phyloP scores from a whole-genome alignment of 2,888 invertebrate genomes.

The Sinopyrophorus schimmeli region DNA sequence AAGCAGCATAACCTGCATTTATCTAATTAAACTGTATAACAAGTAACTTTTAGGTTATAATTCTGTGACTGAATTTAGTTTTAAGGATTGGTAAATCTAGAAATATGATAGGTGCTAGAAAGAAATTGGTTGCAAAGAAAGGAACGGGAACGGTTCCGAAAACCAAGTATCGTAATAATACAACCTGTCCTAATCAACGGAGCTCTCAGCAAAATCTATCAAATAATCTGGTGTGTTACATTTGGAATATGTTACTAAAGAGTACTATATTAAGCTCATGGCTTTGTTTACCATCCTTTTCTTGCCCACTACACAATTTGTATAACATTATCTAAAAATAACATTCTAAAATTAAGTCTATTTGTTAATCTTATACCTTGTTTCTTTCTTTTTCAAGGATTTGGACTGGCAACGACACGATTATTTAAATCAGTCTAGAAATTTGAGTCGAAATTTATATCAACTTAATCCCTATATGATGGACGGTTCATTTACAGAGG shows the following conservation, averaged over 20 bases:
- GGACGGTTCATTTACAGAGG: constrained; percentile 39
- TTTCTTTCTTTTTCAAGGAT: constrained; percentile 38
- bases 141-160: constrained; percentile 71
- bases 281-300: neutral
- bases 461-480: constrained; percentile 39
- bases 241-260: constrained; percentile 14
- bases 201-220: constrained; percentile 41
- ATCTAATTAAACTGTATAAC: too few species aligned
- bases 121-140: constrained; percentile 48
- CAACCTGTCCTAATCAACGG: constrained; percentile 29
- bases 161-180: constrained; percentile 63
- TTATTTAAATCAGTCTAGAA: constrained; percentile 36
- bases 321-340: constrained; percentile 35
- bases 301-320: too few species aligned
- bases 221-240: constrained; percentile 49
- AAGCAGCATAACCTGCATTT: too few species aligned
- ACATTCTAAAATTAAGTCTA: constrained; percentile 32
- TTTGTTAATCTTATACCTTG: constrained; percentile 11
- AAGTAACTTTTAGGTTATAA: too few species aligned
- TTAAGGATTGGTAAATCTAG: too few species aligned
- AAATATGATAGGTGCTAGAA: constrained; percentile 50
- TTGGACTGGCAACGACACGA: constrained; percentile 44
- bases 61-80: too few species aligned
- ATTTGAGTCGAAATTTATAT: constrained; percentile 42
- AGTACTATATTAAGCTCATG: neutral